Percentiles rank a stretch among this genome's conserved stretches.
Conservation (phyloP, 2,113 vertebrate species). For the Sitta europaea region DNA sequence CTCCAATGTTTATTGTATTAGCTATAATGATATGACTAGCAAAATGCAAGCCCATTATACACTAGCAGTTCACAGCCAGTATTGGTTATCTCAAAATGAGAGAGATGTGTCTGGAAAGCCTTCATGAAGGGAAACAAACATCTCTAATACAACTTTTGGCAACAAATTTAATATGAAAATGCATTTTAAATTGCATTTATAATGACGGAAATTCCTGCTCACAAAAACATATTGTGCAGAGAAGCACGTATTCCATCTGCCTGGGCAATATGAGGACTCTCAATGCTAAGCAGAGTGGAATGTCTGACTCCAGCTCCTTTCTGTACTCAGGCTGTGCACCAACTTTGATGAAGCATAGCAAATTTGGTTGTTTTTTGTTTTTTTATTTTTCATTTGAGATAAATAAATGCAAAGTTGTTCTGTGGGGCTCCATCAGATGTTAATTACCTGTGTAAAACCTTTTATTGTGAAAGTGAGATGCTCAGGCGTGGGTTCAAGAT, state of each 20-base stretch:
- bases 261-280: neutral
- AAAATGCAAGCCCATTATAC: neutral
- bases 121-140: constrained; percentile 2
- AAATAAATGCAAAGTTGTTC: neutral
- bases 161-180: constrained; percentile 32
- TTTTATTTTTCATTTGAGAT: neutral
- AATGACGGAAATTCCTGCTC: constrained; percentile 24
- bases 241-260: constrained; percentile 42
- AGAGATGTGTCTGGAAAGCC: neutral
- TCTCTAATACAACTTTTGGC: neutral
- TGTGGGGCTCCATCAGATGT: neutral
- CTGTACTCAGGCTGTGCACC: neutral
- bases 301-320: constrained; percentile 12
- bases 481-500: neutral
- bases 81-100: neutral
- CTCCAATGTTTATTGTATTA: neutral
- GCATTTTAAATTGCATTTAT: constrained; percentile 41
- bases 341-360: neutral
- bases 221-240: constrained; percentile 31
- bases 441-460: neutral
- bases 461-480: neutral
- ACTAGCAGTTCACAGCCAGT: neutral
- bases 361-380: neutral
- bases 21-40: neutral
- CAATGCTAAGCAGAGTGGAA: constrained; percentile 47